Evolutionary conservation across 1,140 invertebrate genomes (phyloP).

Genomic region (Macrosteles quadrilineatus): DNA sequence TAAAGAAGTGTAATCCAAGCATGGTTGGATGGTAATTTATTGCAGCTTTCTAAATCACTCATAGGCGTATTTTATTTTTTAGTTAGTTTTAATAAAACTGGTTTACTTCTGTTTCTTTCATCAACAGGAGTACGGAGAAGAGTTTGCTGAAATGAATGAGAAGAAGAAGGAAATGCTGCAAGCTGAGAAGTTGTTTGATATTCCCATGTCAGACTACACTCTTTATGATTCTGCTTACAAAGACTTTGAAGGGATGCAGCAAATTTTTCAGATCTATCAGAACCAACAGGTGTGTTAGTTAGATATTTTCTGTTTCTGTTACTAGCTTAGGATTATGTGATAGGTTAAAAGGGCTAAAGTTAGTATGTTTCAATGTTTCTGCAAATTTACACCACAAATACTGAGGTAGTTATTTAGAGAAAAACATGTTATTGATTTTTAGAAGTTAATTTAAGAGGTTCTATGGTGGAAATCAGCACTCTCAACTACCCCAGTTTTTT

Average conservation of each 20-base stretch:
- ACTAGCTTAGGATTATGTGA: neutral
- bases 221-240: slow-evolving; percentile 68
- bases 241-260: slow-evolving; percentile 71
- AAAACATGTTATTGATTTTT: no score
- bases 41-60: no score
- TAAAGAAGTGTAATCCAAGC: no score
- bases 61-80: no score
- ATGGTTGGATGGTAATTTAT: no score
- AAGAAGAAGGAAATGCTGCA: slow-evolving; percentile 69
- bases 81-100: no score
- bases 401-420: no score
- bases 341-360: no score
- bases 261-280: slow-evolving; percentile 77
- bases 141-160: slow-evolving; percentile 66
- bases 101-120: no score
- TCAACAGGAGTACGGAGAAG: slow-evolving; percentile 66
- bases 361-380: neutral
- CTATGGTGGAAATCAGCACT: no score
- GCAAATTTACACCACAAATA: neutral
- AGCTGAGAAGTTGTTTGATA: slow-evolving; percentile 84
- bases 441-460: no score
- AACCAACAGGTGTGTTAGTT: slow-evolving; percentile 67
- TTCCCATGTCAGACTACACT: slow-evolving; percentile 78
- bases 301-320: neutral
- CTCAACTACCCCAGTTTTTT: no score